Conservation (phyloP, 2,888 invertebrate species). For the Molanna angustata region DNA sequence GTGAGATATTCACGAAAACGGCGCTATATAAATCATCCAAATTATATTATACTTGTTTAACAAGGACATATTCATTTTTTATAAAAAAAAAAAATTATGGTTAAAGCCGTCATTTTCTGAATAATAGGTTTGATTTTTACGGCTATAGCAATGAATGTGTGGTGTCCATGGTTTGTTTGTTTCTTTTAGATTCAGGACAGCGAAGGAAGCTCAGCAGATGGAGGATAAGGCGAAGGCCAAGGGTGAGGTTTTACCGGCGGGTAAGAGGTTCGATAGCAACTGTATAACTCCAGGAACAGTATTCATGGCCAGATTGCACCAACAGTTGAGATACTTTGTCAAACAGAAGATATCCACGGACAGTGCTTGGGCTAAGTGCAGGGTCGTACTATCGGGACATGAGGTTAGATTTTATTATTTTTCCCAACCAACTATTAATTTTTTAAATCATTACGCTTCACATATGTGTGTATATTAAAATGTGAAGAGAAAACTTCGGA, state of each 20-base stretch:
- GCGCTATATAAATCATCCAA: too few species aligned
- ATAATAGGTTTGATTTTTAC: too few species aligned
- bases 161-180: background rate
- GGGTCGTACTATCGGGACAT: conserved; percentile 88
- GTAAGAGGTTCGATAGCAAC: conserved; percentile 91
- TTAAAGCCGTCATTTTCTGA: too few species aligned
- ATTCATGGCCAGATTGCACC: conserved; percentile 89
- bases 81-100: too few species aligned
- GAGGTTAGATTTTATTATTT: conserved; percentile 57
- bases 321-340: conserved; percentile 84
- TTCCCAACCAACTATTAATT: background rate
- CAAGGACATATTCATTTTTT: too few species aligned
- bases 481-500: too few species aligned
- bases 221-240: conserved; percentile 72
- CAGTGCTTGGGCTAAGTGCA: conserved; percentile 81
- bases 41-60: too few species aligned
- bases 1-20: too few species aligned
- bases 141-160: too few species aligned
- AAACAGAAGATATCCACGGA: conserved; percentile 81
- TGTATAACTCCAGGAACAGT: conserved; percentile 96
- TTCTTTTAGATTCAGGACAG: conserved; percentile 73
- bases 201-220: conserved; percentile 78
- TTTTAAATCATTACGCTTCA: background rate
- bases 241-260: conserved; percentile 76
- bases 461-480: background rate